Evolutionary conservation across 2,113 vertebrate genomes (phyloP).

Genomic region (Oncorhynchus keta): DNA sequence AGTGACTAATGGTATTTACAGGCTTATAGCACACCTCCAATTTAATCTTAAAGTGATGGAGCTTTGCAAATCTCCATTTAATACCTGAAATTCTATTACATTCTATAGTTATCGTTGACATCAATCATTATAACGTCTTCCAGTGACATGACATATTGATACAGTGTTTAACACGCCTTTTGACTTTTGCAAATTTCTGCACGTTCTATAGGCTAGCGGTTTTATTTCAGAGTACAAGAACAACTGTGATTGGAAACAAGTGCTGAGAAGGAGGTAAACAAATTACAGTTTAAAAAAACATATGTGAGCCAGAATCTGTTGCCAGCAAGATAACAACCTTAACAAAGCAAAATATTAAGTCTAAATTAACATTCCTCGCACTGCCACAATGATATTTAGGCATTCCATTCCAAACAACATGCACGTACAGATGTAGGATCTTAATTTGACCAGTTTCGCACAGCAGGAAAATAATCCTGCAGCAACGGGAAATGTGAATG

Average conservation of each 20-base stretch:
- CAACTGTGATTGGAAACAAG: slow-evolving; percentile 24
- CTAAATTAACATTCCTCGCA: slow-evolving; percentile 53
- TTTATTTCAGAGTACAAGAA: slow-evolving; percentile 24
- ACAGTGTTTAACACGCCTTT: too few species aligned
- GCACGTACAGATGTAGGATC: too few species aligned
- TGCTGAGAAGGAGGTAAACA: background rate
- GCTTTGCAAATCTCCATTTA: background rate
- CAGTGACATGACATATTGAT: too few species aligned
- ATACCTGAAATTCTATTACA: too few species aligned
- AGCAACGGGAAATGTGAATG: too few species aligned
- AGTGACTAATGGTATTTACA: too few species aligned
- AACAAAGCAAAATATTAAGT: slow-evolving; percentile 48
- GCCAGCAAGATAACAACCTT: slow-evolving; percentile 44
- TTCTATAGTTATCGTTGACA: too few species aligned
- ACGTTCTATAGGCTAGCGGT: background rate
- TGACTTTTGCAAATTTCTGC: too few species aligned
- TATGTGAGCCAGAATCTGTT: background rate
- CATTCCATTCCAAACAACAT: background rate
- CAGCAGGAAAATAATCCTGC: too few species aligned
- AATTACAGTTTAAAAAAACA: background rate
- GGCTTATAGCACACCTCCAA: too few species aligned
- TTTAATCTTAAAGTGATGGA: background rate
- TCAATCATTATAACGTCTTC: too few species aligned
- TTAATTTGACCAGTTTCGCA: too few species aligned
- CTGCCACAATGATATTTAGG: slow-evolving; percentile 44